Percentiles rank a stretch among this genome's conserved stretches.
Conservation (phyloP, 2,888 invertebrate species). For the Gnatocerus cornutus region DNA sequence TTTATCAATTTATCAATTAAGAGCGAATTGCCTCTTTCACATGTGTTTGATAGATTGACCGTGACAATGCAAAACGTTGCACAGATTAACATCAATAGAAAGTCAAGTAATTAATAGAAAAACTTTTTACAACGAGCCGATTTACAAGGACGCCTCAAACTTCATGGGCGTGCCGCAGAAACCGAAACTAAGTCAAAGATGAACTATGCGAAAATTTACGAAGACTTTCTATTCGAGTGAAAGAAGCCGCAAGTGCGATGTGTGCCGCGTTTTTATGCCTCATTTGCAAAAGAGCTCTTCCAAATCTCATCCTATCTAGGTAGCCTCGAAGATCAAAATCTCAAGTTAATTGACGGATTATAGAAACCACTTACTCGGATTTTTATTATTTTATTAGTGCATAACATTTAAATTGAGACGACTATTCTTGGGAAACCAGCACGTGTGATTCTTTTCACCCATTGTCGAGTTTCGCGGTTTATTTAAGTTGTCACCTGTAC, state of each 20-base stretch:
- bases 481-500: conserved; percentile 9
- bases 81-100: conserved; percentile 29
- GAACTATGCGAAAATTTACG: conserved; percentile 15
- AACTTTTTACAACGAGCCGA: background rate
- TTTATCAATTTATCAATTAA: conserved; percentile 30
- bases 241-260: conserved; percentile 21
- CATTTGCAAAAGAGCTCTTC: conserved; percentile 5
- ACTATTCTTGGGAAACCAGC: background rate
- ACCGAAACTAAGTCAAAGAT: conserved; percentile 2
- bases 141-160: conserved; percentile 27
- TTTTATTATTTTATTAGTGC: conserved; percentile 1
- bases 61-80: conserved; percentile 7
- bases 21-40: background rate
- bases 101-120: conserved; percentile 13
- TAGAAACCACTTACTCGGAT: background rate
- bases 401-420: conserved; percentile 10
- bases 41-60: conserved; percentile 11
- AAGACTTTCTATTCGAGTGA: conserved; percentile 32
- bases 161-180: conserved; percentile 11
- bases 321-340: conserved; percentile 1
- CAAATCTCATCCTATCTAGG: too few species aligned
- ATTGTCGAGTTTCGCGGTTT: conserved; percentile 17
- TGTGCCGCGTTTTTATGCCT: conserved; percentile 21
- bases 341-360: conserved; percentile 4
- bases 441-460: conserved; percentile 19